Evolutionary conservation across 2,888 invertebrate genomes (phyloP), one percentile per base, ranked within the genome.

Genomic region (Lasioglossum morio): DNA sequence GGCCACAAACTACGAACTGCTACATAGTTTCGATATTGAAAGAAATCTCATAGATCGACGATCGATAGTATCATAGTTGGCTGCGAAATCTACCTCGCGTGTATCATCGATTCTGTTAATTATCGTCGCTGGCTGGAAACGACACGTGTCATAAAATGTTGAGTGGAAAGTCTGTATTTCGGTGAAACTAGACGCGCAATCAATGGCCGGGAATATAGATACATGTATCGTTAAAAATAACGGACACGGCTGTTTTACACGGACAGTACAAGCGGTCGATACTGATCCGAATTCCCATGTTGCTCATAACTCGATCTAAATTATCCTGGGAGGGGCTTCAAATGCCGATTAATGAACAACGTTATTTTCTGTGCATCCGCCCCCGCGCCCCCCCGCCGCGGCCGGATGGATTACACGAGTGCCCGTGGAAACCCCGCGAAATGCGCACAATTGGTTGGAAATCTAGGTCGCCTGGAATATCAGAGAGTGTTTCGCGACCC

Each of bases 331-430:
- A 72, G 72, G 69, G 90, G 90, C 90, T 91, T 91, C 90, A 76
- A 88, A 90, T 69, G 80, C 82, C 86, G 86, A 90, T 90, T 90
- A 90, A 85, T 77, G 77, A 84, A 77, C 73, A 82, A 79, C 80
- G 84, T 89, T 89, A 77, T 81, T 84, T 83, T 75, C 86, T 75
- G 53, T 72, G 46, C 37, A 75, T 77, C 87, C 46, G 46, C 14
- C 46, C 34, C 34, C 34, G 34, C 14, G 14, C 3, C 4, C 3
- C 12, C 43, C 14, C 3, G 43, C 12, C 43, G 34, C 14, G 14
- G 46, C 46, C 78, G 72, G 79, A 79, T 92, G 92, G 92, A 93
- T 93, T 93, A 93, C 88, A 91, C 83, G 87, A 87, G 90, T 90
- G 91, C 88, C 89, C 89, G 87, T 90, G 89, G 91, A 92, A 92